Percentiles rank a stretch among this genome's conserved stretches.
Conservation (phyloP, 2,113 vertebrate species). For the Aegithalos caudatus region DNA sequence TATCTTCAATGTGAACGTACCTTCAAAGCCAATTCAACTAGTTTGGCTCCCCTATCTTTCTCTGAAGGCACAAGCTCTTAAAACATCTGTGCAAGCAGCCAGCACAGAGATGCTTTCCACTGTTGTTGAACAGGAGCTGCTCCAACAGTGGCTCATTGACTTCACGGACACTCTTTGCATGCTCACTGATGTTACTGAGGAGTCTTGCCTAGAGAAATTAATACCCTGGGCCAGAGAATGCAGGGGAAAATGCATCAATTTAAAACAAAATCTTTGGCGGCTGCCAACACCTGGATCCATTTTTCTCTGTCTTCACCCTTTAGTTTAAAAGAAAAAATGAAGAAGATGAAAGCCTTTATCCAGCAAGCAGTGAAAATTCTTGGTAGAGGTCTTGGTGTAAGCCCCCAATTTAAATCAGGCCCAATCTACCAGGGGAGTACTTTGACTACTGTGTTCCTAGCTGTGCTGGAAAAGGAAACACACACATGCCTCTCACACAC, state of each 20-base stretch:
- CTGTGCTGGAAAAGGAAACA: neutral
- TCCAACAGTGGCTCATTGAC: neutral
- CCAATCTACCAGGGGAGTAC: neutral
- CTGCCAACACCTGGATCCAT: neutral
- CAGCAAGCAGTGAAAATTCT: neutral
- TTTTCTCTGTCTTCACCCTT: neutral
- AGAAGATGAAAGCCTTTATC: neutral
- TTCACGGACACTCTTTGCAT: fast-evolving
- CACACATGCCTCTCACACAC: neutral
- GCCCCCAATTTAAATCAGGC: neutral
- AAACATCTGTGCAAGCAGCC: neutral
- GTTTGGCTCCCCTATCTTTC: neutral
- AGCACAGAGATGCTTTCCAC: neutral
- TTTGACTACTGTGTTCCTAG: neutral
- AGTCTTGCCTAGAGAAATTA: neutral
- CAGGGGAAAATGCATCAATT: neutral
- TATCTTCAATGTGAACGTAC: neutral
- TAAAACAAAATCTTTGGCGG: neutral
- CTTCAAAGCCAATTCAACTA: neutral
- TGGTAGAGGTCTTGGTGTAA: neutral
- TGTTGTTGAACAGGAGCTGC: neutral
- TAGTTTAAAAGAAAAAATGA: neutral
- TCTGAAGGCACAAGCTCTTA: neutral
- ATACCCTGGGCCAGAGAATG: neutral
- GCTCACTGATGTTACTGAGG: neutral